These are phyloP conservation scores for Synaphobranchus kaupii DNA, from an alignment of 2,797 vertebrate genomes.

Conservation along the genomic window DNA sequence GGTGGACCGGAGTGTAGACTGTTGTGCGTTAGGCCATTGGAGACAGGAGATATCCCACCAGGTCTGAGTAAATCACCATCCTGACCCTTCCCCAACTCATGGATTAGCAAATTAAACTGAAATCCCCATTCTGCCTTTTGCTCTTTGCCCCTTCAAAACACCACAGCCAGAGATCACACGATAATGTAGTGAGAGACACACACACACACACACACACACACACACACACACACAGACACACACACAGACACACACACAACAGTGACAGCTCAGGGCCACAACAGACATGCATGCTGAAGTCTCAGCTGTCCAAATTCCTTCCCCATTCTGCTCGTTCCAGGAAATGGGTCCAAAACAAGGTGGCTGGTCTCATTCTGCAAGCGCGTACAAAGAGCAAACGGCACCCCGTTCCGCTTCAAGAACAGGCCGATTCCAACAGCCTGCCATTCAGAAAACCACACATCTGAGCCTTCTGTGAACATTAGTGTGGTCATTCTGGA, in stretches of 20 bases:
- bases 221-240: conserved; percentile 25
- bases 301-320: conserved; percentile 61
- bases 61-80: conserved; percentile 29
- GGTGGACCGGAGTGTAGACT: not conserved
- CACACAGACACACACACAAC: conserved; percentile 25
- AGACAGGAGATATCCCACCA: not conserved
- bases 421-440: not conserved
- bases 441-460: not conserved
- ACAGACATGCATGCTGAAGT: conserved; percentile 60
- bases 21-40: not conserved
- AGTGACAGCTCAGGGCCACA: conserved; percentile 44
- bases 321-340: conserved; percentile 59
- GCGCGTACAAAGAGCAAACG: conserved; percentile 39
- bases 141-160: conserved; percentile 38
- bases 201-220: conserved; percentile 17
- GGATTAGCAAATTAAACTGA: conserved; percentile 45
- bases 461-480: not conserved
- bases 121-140: conserved; percentile 37
- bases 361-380: conserved; percentile 58
- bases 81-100: conserved; percentile 34
- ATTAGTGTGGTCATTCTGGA: not conserved
- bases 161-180: conserved; percentile 48
- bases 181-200: conserved; percentile 25
- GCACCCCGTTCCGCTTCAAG: not conserved
- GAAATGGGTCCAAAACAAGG: conserved; percentile 66